Percentiles rank a stretch among this genome's conserved stretches.
Evolutionary conservation across 2,113 vertebrate genomes (phyloP).

Genomic region (Cynoglossus semilaevis): DNA sequence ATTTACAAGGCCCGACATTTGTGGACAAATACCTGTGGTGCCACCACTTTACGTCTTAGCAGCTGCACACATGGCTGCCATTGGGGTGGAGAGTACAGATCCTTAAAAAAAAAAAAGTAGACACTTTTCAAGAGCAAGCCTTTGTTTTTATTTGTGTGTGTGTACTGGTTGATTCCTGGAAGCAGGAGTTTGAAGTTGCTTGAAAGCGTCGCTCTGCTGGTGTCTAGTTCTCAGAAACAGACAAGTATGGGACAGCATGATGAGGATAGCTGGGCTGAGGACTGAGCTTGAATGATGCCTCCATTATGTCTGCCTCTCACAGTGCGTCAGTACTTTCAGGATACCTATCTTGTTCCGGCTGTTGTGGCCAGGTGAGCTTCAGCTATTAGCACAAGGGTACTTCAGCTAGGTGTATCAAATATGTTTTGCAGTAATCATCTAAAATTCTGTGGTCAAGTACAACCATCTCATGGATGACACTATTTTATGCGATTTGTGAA

Average conservation of each 20-base stretch:
- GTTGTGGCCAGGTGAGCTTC: background rate
- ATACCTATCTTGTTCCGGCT: slow-evolving; percentile 31
- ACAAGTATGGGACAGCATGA: slow-evolving; percentile 30
- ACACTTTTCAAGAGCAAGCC: slow-evolving; percentile 52
- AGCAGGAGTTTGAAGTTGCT: slow-evolving; percentile 35
- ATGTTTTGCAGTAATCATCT: background rate
- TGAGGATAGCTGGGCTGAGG: slow-evolving; percentile 32
- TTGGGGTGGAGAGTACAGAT: slow-evolving; percentile 50
- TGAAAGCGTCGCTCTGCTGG: slow-evolving; percentile 40
- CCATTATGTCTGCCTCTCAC: slow-evolving; percentile 40
- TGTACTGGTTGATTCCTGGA: slow-evolving; percentile 40
- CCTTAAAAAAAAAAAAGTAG: slow-evolving; percentile 63
- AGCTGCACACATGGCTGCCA: slow-evolving; percentile 40
- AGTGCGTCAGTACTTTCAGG: background rate
- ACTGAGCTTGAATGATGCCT: slow-evolving; percentile 50
- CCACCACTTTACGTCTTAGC: slow-evolving; percentile 58
- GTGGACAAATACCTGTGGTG: slow-evolving; percentile 61
- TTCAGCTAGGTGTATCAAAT: background rate
- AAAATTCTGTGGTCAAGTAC: no score
- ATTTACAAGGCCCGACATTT: slow-evolving; percentile 45
- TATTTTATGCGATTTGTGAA: no score
- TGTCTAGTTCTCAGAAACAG: slow-evolving; percentile 39
- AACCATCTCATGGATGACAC: no score
- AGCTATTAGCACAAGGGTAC: slow-evolving; percentile 1
- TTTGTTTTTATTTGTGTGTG: slow-evolving; percentile 37